phyloP scores from a whole-genome alignment of 2,113 vertebrate species.

The Pogonocichla stellata region DNA sequence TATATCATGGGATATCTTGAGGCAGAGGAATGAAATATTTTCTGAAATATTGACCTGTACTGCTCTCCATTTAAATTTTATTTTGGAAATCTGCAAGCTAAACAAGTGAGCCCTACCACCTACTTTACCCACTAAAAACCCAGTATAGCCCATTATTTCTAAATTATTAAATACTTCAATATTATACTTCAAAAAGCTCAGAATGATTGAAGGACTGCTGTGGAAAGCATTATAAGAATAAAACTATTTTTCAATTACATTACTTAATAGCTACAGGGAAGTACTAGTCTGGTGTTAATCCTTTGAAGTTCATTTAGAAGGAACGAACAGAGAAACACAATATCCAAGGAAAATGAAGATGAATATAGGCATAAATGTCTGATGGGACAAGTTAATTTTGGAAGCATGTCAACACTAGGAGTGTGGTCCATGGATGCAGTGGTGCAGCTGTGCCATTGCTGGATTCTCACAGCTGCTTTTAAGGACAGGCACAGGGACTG shows the following conservation, averaged over 20 bases:
- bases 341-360: neutral
- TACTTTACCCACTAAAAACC: neutral
- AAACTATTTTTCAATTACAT: constrained; percentile 8
- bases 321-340: neutral
- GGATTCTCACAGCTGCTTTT: neutral
- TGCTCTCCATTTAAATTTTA: neutral
- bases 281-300: neutral
- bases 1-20: neutral
- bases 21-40: neutral
- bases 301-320: constrained; percentile 22
- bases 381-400: neutral
- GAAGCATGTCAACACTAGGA: neutral
- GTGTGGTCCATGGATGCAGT: neutral
- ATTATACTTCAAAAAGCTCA: neutral
- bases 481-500: too few relatives aligned
- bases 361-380: neutral
- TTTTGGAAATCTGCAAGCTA: neutral
- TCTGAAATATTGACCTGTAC: neutral
- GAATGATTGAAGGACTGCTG: neutral
- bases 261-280: neutral
- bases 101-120: neutral
- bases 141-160: neutral
- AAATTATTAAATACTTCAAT: neutral
- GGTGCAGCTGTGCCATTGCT: neutral
- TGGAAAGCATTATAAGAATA: neutral